Percentiles rank a stretch among this genome's conserved stretches.
phyloP scores from a whole-genome alignment of 2,113 vertebrate genomes.

The Tachycineta bicolor region DNA sequence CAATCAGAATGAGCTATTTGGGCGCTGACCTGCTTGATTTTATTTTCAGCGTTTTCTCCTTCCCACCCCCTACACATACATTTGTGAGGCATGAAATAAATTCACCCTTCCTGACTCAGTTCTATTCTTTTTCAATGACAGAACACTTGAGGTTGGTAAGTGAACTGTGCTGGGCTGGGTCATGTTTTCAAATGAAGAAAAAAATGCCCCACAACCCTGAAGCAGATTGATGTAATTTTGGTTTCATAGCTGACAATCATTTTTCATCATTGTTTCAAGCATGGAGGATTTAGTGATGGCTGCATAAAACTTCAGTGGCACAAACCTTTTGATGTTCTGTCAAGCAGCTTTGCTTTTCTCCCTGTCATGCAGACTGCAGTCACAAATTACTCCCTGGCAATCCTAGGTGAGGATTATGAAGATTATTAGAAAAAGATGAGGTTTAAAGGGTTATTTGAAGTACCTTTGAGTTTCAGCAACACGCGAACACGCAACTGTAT shows the following conservation, averaged over 20 bases:
- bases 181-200: conserved; percentile 39
- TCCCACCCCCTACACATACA: background rate
- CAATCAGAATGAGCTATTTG: background rate
- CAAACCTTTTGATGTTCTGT: conserved; percentile 28
- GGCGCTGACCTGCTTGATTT: background rate
- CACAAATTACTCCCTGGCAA: conserved; percentile 22
- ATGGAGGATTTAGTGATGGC: background rate
- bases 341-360: background rate
- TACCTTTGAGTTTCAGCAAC: conserved; percentile 23
- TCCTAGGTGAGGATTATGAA: conserved; percentile 16
- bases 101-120: background rate
- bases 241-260: conserved; percentile 40
- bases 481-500: background rate
- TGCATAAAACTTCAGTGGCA: conserved; percentile 27
- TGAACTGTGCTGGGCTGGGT: conserved; percentile 21
- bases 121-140: background rate
- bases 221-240: conserved; percentile 33
- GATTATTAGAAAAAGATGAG: conserved; percentile 10
- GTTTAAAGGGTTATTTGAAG: conserved; percentile 10
- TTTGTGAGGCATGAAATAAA: background rate
- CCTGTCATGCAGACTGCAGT: background rate
- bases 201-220: background rate
- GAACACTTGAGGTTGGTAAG: background rate
- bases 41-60: background rate
- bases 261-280: conserved; percentile 51